Evolutionary conservation across 2,888 invertebrate species (phyloP).

Genomic region (Steromphala cineraria): DNA sequence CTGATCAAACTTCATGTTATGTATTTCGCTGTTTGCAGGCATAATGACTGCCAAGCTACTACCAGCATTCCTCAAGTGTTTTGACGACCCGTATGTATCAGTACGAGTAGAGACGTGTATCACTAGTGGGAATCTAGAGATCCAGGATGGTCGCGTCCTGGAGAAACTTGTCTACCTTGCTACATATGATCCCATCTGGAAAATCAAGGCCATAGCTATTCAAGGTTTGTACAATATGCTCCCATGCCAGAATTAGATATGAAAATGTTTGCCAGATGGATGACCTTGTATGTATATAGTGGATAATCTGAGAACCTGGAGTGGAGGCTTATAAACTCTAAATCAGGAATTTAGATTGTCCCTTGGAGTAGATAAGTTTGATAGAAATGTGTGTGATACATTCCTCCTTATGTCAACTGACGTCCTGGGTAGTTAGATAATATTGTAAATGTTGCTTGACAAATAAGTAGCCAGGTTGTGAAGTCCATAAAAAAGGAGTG

Average conservation of each 20-base stretch:
- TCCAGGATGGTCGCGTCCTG: slow-evolving; percentile 67
- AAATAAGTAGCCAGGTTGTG: neutral
- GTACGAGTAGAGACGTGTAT: slow-evolving; percentile 72
- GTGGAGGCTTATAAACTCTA: too few species aligned
- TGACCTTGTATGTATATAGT: too few species aligned
- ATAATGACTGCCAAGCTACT: slow-evolving; percentile 75
- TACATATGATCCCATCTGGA: slow-evolving; percentile 74
- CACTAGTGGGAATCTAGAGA: slow-evolving; percentile 68
- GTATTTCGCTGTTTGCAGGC: slow-evolving; percentile 61
- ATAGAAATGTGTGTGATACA: too few species aligned
- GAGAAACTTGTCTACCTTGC: slow-evolving; percentile 69
- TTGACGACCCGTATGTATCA: slow-evolving; percentile 73
- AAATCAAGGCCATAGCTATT: slow-evolving; percentile 74
- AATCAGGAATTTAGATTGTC: too few species aligned
- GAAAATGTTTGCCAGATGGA: too few species aligned
- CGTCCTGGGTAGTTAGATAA: neutral
- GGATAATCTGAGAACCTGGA: too few species aligned
- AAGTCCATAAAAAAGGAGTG: too few species aligned
- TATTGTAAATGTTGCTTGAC: neutral
- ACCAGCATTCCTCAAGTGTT: slow-evolving; percentile 72
- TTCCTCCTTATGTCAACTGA: too few species aligned
- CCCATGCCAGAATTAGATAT: too few species aligned
- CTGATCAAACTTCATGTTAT: too few species aligned
- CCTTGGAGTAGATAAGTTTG: too few species aligned
- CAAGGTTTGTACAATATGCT: slow-evolving; percentile 60